Conservation (phyloP, 2,797 vertebrate species). For the Parauchenoglanis ngamensis region DNA sequence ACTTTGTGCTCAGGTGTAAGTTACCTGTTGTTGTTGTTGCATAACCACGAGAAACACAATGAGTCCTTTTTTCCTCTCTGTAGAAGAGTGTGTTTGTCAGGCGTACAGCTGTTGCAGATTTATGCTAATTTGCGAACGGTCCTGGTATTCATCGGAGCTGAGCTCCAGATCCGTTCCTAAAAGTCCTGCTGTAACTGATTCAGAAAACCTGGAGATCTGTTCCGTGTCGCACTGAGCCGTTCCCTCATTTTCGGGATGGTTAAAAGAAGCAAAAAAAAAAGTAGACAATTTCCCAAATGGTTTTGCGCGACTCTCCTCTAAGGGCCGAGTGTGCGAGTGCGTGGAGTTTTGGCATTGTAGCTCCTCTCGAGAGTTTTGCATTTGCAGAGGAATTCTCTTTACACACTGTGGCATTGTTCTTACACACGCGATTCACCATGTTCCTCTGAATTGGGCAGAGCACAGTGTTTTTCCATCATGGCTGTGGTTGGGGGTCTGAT, state of each 20-base stretch:
- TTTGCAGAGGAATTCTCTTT: conserved; percentile 37
- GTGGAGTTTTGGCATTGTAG: conserved; percentile 11
- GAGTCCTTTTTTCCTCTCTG: conserved; percentile 21
- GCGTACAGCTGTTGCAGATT: conserved; percentile 50
- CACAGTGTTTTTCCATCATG: conserved; percentile 29
- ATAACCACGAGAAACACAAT: conserved; percentile 28
- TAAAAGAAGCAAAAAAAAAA: background rate
- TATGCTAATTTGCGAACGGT: conserved; percentile 48
- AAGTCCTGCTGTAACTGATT: conserved; percentile 44
- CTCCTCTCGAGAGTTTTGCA: conserved; percentile 30
- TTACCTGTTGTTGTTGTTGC: conserved; percentile 41
- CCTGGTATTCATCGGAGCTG: conserved; percentile 46
- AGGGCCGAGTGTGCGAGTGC: conserved; percentile 2
- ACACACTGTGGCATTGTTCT: conserved; percentile 36
- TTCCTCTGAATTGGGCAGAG: conserved; percentile 26
- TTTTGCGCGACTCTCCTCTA: conserved; percentile 8
- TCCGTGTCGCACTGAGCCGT: conserved; percentile 1
- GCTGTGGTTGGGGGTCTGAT: conserved; percentile 1
- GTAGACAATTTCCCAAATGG: conserved; percentile 20
- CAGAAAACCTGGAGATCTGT: conserved; percentile 14
- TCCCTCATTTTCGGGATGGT: conserved; percentile 29
- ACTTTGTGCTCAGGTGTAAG: conserved; percentile 30
- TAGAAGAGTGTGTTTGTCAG: conserved; percentile 44
- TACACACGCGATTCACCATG: conserved; percentile 26
- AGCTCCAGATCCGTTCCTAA: conserved; percentile 32